Base-by-base conservation (phyloP, 1,140 invertebrate species). In the Telenomus remus region DNA sequence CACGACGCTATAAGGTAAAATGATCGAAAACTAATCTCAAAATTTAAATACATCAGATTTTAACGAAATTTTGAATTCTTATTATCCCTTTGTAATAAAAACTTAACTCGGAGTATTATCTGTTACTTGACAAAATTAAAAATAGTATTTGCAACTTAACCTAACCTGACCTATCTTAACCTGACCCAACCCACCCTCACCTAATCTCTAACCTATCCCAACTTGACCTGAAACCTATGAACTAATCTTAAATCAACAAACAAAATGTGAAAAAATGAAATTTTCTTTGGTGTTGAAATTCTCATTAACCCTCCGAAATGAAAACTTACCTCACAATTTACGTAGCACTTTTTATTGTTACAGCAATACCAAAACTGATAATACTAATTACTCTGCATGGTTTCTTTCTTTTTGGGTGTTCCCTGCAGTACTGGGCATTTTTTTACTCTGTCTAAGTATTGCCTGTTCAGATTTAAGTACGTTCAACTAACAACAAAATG, bases 1-100 rank as follows among this genome's bases (percentile, higher is more conserved):
- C 86, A 88, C 77, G 86, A 88, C 48, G 81, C 85, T 50, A 84
- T 88, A 35, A 88, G 87, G 87, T 88, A 73, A 83, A 72, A 39
- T 9, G 8, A 39, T 39, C 9, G 15, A 35, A 27, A 27, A 3
- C 6, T 27, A 27, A 27, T 27, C 6, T 27, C 6, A 1, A 27
- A 27, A 27, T 27, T 6, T 1, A 27, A 27, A 27, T 3, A 27
- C 19, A 27, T 3, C 19, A 27, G n/a, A 27, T 27, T 27, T 1
- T 27, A 27, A 1, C 1, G 1, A 27, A 27, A 27, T 27, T 27
- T 27, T 27, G 19, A 27, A 35, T 14, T 35, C 11, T 51, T 4
- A 49, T 49, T 39, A 39, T 39, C 37, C 37, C 37, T 39, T 39
- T 39, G 8, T 9, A 49, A 49, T 19, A 7, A 14, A 9, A 47